phyloP scores from a whole-genome alignment of 2,113 vertebrate species.

The Axis porcinus region DNA sequence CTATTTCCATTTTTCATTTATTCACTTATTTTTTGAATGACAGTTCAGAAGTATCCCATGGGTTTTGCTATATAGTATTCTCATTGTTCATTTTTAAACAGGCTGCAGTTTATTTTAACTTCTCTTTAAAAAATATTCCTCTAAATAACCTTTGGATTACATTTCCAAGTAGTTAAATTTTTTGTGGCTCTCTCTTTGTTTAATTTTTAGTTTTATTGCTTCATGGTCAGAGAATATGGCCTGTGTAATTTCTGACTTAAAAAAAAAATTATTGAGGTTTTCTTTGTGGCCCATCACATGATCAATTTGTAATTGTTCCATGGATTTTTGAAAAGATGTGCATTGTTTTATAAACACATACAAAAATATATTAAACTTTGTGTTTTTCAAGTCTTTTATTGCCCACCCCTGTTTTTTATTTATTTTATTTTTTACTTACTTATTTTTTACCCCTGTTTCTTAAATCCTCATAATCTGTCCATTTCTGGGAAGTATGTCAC shows the following conservation, averaged over 20 bases:
- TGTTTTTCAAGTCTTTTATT: conserved; percentile 15
- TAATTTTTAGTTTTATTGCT: conserved; percentile 61
- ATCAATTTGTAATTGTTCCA: conserved; percentile 27
- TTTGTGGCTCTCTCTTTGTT: conserved; percentile 52
- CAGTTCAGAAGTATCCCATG: neutral
- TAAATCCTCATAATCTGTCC: neutral
- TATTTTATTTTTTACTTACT: neutral
- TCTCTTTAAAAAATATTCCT: neutral
- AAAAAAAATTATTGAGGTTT: conserved; percentile 1
- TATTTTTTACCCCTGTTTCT: neutral
- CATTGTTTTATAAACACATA: conserved; percentile 27
- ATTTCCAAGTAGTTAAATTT: conserved; percentile 44
- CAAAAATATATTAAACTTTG: conserved; percentile 14
- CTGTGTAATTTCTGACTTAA: conserved; percentile 37
- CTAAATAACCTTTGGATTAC: conserved; percentile 53
- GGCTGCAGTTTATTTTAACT: conserved; percentile 52
- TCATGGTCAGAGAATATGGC: conserved; percentile 22
- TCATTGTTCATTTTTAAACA: conserved; percentile 57
- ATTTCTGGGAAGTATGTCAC: neutral
- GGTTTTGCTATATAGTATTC: neutral
- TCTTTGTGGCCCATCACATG: conserved; percentile 30
- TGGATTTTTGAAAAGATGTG: conserved; percentile 25
- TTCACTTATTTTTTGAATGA: neutral
- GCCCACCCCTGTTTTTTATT: neutral
- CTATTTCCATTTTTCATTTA: neutral